Conservation (phyloP, 2,888 invertebrate species). For the Callyntrura guangdongensis region DNA sequence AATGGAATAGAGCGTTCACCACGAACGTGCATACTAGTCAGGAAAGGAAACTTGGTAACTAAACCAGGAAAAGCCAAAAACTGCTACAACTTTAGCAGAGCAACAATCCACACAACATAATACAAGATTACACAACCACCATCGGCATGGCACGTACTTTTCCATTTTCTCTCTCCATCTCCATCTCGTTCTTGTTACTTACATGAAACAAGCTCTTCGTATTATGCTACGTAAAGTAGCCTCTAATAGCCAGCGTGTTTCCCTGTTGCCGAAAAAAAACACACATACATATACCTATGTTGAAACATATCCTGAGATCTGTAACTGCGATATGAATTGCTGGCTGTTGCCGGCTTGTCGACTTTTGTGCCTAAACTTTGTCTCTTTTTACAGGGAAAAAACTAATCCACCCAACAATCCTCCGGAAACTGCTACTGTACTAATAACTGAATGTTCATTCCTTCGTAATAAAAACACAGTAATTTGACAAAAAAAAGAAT, state of each 20-base stretch:
- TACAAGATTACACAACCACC: slow-evolving; percentile 13
- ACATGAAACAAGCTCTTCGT: not conserved
- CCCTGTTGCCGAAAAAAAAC: not conserved
- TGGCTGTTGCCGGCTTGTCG: slow-evolving; percentile 10
- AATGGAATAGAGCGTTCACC: slow-evolving; percentile 40
- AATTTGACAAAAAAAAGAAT: slow-evolving; percentile 45
- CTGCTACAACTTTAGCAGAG: not conserved
- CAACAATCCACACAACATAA: not conserved
- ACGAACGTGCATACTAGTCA: not conserved
- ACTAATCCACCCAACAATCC: slow-evolving; percentile 19
- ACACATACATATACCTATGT: not conserved
- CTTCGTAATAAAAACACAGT: slow-evolving; percentile 43
- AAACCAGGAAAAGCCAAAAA: slow-evolving; percentile 8
- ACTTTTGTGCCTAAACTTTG: not conserved
- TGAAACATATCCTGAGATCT: not conserved
- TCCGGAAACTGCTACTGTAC: slow-evolving; percentile 32
- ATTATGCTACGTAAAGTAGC: too few species aligned
- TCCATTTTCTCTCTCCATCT: not conserved
- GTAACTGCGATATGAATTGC: not conserved
- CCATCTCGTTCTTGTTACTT: not conserved
- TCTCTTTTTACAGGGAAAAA: not conserved
- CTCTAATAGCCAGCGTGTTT: not conserved
- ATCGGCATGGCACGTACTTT: slow-evolving; percentile 33
- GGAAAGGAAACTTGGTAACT: slow-evolving; percentile 9
- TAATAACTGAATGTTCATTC: slow-evolving; percentile 45